Evolutionary conservation across 2,113 vertebrate species (phyloP), one percentile per base, ranked within the genome.

Genomic region (Agelaius phoeniceus): DNA sequence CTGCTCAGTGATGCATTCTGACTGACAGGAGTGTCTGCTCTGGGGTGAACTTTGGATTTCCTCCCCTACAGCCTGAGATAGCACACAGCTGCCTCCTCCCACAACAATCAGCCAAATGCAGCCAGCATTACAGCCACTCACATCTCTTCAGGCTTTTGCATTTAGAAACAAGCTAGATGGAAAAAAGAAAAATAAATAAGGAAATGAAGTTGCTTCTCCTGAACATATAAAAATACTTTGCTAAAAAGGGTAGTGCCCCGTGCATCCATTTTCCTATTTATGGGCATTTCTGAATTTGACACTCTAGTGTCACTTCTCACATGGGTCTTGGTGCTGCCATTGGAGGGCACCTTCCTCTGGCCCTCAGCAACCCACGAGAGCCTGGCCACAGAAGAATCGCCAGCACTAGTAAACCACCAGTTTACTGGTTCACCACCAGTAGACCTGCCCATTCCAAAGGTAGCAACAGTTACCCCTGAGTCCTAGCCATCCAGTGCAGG

Each of bases 21-120:
- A 91, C 49, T 76, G 87, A 79, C 84, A 55, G 74, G 28, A 73
- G 66, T 19, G 51, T 33, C 88, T 83, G 81, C 80, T 95, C 87
- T 15, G 77, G 77, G 88, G 6, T 81, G 84, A 66, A 73, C 74
- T 91, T 68, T 59, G 72, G 54, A 61, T 89, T 89, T 91, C 59
- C 51, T 77, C 23, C 72, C 62, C 77, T 72, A 1, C 2, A 30
- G 1, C 54, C 71, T n/a, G n/a, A 80, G 79, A 28, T 1, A 65
- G 74, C 58, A 68, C 52, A 20, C 31, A 75, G 93, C 81, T 94
- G 87, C 67, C 85, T 66, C 15, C 57, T 72, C 63, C 61, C 21
- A 19, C 1, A 0, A 76, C 58, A n/a, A 39, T 15, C 91, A 92
- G 68, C 48, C 72, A 39, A 30, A 57, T 11, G 65, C 20, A 10